phyloP scores from a whole-genome alignment of 2,888 invertebrate genomes.

The Calliopum simillimum region DNA sequence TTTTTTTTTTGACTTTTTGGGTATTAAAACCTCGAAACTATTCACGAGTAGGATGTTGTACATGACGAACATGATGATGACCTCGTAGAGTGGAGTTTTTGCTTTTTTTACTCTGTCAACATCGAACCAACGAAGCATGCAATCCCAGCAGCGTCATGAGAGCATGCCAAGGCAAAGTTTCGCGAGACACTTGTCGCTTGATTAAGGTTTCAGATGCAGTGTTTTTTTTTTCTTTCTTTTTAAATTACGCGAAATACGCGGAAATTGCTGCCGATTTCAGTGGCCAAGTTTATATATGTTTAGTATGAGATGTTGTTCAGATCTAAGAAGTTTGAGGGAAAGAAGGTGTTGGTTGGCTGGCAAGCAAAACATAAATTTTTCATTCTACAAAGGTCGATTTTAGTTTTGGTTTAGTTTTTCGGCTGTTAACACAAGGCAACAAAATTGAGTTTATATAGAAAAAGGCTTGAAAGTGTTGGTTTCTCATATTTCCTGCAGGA shows the following conservation, averaged over 20 bases:
- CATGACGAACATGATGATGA: constrained; percentile 31
- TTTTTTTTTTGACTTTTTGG: too few relatives aligned
- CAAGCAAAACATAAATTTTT: constrained; percentile 29
- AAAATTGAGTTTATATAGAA: neutral
- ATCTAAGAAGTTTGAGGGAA: neutral
- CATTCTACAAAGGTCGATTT: constrained; percentile 23
- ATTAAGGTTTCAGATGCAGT: constrained; percentile 41
- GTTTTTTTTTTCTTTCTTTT: too few relatives aligned
- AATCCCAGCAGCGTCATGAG: too few relatives aligned
- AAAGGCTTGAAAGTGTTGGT: too few relatives aligned
- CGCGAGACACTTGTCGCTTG: constrained; percentile 42
- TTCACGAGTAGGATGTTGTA: constrained; percentile 19
- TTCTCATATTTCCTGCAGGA: too few relatives aligned
- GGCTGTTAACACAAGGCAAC: neutral
- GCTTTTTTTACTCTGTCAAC: neutral
- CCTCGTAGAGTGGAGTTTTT: constrained; percentile 13
- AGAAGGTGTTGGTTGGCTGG: neutral
- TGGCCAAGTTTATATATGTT: constrained; percentile 23
- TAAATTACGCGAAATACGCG: constrained; percentile 11
- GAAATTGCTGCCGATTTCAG: constrained; percentile 27
- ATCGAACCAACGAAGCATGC: neutral
- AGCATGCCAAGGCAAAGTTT: constrained; percentile 33
- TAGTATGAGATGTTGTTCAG: constrained; percentile 1
- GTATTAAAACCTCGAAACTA: neutral
- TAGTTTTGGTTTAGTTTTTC: neutral